Evolutionary conservation across 2,113 vertebrate species (phyloP).

Genomic region (Nicator chloris): DNA sequence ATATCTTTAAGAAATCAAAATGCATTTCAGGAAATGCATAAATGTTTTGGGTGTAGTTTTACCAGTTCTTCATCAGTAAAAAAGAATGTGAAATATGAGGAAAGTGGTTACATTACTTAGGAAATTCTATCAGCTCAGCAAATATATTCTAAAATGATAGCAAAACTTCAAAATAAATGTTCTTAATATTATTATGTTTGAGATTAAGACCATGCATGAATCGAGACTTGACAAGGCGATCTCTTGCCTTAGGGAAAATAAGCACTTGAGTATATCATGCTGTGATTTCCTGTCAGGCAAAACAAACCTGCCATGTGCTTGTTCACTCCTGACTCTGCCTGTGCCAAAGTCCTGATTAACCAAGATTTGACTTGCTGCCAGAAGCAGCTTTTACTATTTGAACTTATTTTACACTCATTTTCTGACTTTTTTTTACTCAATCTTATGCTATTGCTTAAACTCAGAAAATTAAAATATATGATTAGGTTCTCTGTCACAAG

Average conservation of each 20-base stretch:
- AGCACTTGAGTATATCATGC: background rate
- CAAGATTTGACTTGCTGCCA: background rate
- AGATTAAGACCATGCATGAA: background rate
- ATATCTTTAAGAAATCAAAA: background rate
- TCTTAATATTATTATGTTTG: background rate
- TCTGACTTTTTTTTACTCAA: background rate
- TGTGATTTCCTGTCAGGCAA: background rate
- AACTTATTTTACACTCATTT: background rate
- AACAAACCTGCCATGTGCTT: background rate
- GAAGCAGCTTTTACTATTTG: background rate
- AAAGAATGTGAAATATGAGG: background rate
- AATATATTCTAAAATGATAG: background rate
- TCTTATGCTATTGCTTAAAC: background rate
- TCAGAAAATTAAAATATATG: background rate
- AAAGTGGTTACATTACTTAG: background rate
- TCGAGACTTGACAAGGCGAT: background rate
- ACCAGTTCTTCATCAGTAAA: fast-evolving
- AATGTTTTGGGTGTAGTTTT: background rate
- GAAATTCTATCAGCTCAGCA: background rate
- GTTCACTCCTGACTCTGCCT: background rate
- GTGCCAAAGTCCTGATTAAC: background rate
- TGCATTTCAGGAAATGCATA: background rate
- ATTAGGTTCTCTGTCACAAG: background rate
- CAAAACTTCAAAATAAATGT: background rate
- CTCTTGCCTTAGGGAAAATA: background rate